Evolutionary conservation across 2,113 vertebrate genomes (phyloP), one percentile per base, ranked within the genome.

Genomic region (Corythornis cristatus): DNA sequence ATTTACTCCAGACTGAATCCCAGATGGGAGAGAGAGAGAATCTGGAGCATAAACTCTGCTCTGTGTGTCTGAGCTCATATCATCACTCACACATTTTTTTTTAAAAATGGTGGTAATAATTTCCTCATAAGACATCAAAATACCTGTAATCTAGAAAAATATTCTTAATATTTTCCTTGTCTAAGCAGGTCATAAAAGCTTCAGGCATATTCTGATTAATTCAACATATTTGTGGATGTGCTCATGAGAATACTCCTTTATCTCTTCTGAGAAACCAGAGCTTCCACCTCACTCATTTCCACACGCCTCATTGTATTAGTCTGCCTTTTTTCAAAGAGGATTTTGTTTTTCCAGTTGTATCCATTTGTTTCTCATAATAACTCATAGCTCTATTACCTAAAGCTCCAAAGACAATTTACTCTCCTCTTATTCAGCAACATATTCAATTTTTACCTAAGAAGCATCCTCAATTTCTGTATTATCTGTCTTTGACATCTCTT

Each of bases 141-240:
- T 65, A 88, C 25, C 17, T 62, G 72, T 80, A 89, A 93, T 88
- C 42, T 74, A 89, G 67, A 95, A 91, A 94, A 91, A 94, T 91
- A 91, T 50, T 73, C 35, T 58, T 80, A 91, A 85, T 93, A 88
- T 13, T 89, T 91, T 42, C 35, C 42, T 73, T 85, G 64, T 65
- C 33, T 89, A 76, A 66, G 73, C 37, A 85, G 31, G 33, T 66
- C n/a, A 70, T 54, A 87, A 95, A 89, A 80, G 82, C 87, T 95
- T 92, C 90, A 90, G 90, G 86, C 75, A 37, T 57, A 28, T 50
- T 95, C 71, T 95, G 83, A 94, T 53, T 76, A 80, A 89, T 54
- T 72, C 13, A 73, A 62, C 5, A 4, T 66, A 83, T 95, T 82
- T 33, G n/a, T 67, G 85, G 71, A 70, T 70, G 11, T 43, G 71